Base-by-base conservation (phyloP, 2,797 vertebrate genomes). In the Netta rufina region DNA sequence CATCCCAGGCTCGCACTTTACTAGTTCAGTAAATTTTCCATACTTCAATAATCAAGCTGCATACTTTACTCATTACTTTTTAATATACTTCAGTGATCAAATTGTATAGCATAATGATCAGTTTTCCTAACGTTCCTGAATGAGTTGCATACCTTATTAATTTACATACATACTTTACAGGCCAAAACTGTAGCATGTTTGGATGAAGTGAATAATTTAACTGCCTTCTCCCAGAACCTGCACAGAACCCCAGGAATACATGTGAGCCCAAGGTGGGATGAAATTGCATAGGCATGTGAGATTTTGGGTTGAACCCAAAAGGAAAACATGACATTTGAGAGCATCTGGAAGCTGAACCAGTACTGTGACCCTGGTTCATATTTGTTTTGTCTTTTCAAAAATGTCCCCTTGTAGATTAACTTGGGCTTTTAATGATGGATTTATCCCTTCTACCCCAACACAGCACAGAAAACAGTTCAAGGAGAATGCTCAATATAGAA, bases 11-110 rank as follows among this genome's bases (percentile, higher is more conserved):
- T 94, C 90, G 69, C 94, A 94, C 80, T 96, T 97, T 89, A 94
- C 80, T 86, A 92, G 95, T 93, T 95, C 94, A 95, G 83, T 96
- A 96, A 91, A 93, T 96, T 97, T 96, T 96, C 94, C 93, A 66
- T 89, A 86, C 92, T 91, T 95, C 95, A 96, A 96, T 90, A 93
- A 96, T 93, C 93, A 93, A 92, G 84, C 82, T 93, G 82, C 93
- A 96, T 93, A 90, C 71, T 96, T 96, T 86, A 89, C 91, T 94
- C 88, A 93, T 93, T 95, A 93, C 79, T 92, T 96, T 96, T 96
- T 95, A 93, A 96, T 96, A 96, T 96, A 96, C 83, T 91, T 96
- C 95, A 92, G 89, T 91, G 89, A 95, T 94, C 85, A 96, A 76
- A 83, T 86, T 97, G 93, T 96, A 87, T 64, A 72, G 92, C 2